Conservation (phyloP, 2,888 invertebrate species). For the Atrina japonica region DNA sequence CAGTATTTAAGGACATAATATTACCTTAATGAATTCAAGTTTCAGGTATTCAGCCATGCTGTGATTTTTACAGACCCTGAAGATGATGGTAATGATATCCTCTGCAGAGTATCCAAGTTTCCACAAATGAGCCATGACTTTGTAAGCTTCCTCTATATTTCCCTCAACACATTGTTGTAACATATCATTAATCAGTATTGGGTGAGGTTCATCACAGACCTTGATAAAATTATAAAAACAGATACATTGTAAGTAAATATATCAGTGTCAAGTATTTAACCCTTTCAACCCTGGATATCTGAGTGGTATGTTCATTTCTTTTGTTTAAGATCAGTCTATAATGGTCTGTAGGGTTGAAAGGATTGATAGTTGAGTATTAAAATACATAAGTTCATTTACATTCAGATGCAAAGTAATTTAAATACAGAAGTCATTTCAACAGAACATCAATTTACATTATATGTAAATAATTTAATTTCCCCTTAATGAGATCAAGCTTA, state of each 20-base stretch:
- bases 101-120: conserved; percentile 97
- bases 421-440: too few relatives aligned
- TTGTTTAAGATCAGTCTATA: too few relatives aligned
- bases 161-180: conserved; percentile 90
- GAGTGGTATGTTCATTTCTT: too few relatives aligned
- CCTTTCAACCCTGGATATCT: too few relatives aligned
- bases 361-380: not conserved
- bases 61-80: conserved; percentile 94
- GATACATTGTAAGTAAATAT: conserved; percentile 23
- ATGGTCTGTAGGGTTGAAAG: too few relatives aligned
- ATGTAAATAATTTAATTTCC: too few relatives aligned
- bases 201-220: conserved; percentile 99
- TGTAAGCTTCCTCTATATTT: conserved; percentile 92
- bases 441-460: too few relatives aligned
- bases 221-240: too few relatives aligned
- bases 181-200: conserved; percentile 95
- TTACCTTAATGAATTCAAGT: conserved; percentile 90
- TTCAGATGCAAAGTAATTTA: too few relatives aligned
- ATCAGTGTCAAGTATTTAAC: too few relatives aligned
- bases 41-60: conserved; percentile 90
- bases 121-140: conserved; percentile 93
- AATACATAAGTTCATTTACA: not conserved
- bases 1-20: conserved; percentile 6
- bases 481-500: too few relatives aligned
- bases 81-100: conserved; percentile 97